Percentiles rank a stretch among this genome's conserved stretches.
Conservation (phyloP, 2,888 invertebrate genomes). For the Amphipyra tragopoginis region DNA sequence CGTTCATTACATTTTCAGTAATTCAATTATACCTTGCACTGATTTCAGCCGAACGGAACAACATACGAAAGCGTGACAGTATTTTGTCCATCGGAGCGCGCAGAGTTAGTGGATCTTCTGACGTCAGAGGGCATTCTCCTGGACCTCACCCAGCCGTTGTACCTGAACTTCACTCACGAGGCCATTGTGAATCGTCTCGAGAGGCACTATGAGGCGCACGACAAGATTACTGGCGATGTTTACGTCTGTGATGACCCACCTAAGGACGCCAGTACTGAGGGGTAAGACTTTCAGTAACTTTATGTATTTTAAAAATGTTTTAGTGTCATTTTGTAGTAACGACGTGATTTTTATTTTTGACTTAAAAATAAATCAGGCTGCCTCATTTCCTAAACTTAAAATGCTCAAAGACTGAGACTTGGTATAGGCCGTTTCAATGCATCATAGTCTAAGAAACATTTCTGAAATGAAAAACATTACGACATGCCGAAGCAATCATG, state of each 20-base stretch:
- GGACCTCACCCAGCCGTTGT: slow-evolving; percentile 94
- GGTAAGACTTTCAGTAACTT: slow-evolving; percentile 79
- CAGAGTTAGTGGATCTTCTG: slow-evolving; percentile 93
- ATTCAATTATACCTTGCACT: not conserved
- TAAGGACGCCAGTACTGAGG: slow-evolving; percentile 89
- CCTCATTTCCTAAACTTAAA: too few species aligned
- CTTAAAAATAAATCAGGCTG: too few species aligned
- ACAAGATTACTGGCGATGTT: slow-evolving; percentile 95
- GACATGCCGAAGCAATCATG: too few species aligned
- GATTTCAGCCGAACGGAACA: slow-evolving; percentile 93
- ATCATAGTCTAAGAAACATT: too few species aligned
- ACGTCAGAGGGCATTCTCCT: slow-evolving; percentile 94
- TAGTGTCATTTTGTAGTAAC: too few species aligned
- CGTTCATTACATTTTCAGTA: too few species aligned
- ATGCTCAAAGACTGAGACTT: too few species aligned
- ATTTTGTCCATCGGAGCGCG: slow-evolving; percentile 94
- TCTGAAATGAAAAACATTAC: too few species aligned
- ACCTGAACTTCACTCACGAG: slow-evolving; percentile 96
- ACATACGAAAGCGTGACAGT: slow-evolving; percentile 95
- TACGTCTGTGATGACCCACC: slow-evolving; percentile 93
- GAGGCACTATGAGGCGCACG: slow-evolving; percentile 91
- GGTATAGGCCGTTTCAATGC: too few species aligned
- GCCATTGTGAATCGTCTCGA: slow-evolving; percentile 94
- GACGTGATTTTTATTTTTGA: too few species aligned
- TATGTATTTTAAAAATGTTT: not conserved